Base-by-base conservation (phyloP, 92 coral and sea anemone genomes). In the Desmophyllum pertusum region DNA sequence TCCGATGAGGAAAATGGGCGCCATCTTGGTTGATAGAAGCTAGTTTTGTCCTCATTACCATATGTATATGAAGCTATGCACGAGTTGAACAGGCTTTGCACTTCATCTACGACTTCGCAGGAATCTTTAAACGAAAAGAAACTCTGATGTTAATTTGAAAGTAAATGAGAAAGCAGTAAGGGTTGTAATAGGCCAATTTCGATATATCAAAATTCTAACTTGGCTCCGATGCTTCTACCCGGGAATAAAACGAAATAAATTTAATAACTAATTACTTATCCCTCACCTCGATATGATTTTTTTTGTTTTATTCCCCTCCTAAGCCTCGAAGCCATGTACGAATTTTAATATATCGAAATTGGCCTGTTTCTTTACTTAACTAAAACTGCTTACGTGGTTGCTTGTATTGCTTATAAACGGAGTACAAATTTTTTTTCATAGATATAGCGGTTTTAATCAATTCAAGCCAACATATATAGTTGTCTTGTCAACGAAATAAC, bases 1-100 rank as follows among this genome's bases (percentile, higher is more conserved):
- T 14, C 41, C 10, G 83, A 23, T 33, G 69, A 29, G 19, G 83
- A 79, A 19, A 46, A 10, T 41, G n/a, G 74, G 0, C 30, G 48
- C 93, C 93, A 89, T 10, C 70, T 21, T 29, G 93, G 89, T 27
- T 27, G 75, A 52, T 85, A 85, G 57, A 5, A 19, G 17, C 13
- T 30, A 5, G 74, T 66, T 6, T 37, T 65, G 83, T 89, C 92
- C 53, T 89, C 92, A 36, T 71, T 17, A 29, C 37, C 33, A 14
- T 42, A 36, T 29, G 76, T 30, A 57, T 80, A 89, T 14, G 75
- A 35, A 33, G 72, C 33, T 15, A 73, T 79, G 76, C 92, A 89
- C 29, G 81, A 68, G 73, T 57, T 76, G 80, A 84, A 67, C 10
- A 59, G 51, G 6, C 67, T 1, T 39, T 63, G 73, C 39, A 70